phyloP scores from a whole-genome alignment of 2,888 invertebrate species.

The Malachius bipustulatus region DNA sequence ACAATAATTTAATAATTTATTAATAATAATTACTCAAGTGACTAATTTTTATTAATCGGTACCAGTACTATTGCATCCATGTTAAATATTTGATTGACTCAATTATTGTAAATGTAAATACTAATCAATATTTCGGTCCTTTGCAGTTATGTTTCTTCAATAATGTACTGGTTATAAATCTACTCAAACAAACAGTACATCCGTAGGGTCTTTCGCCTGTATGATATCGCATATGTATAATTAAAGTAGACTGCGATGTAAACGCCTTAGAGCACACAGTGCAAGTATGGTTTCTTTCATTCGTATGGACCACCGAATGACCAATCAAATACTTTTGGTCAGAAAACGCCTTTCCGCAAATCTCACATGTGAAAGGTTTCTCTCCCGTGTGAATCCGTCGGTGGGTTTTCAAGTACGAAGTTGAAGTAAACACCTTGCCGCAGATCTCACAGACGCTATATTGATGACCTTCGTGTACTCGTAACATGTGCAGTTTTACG shows the following conservation, averaged over 20 bases:
- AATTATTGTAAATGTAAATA: too few relatives aligned
- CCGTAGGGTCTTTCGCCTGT: slow-evolving; percentile 42
- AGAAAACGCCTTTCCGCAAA: slow-evolving; percentile 46
- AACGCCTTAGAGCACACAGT: slow-evolving; percentile 40
- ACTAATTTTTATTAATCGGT: too few relatives aligned
- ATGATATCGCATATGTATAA: slow-evolving; percentile 34
- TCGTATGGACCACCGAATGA: slow-evolving; percentile 44
- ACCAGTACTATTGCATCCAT: too few relatives aligned
- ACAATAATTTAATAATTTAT: too few relatives aligned
- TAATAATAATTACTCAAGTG: too few relatives aligned
- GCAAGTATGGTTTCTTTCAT: slow-evolving; percentile 35
- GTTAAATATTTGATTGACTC: too few relatives aligned
- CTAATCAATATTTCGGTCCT: too few relatives aligned
- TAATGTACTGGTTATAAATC: slow-evolving; percentile 26
- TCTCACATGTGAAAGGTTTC: slow-evolving; percentile 43
- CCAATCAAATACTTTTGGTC: slow-evolving; percentile 44
- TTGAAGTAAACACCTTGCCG: slow-evolving; percentile 30
- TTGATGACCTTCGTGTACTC: too few relatives aligned
- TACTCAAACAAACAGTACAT: slow-evolving; percentile 32
- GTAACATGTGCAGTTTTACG: too few relatives aligned
- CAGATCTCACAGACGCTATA: slow-evolving; percentile 27
- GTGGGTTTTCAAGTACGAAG: slow-evolving; percentile 41
- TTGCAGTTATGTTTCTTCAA: too few relatives aligned
- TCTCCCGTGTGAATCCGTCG: slow-evolving; percentile 45
- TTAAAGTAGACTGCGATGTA: slow-evolving; percentile 41